These are phyloP conservation scores for Rhingia rostrata DNA, from an alignment of 2,888 invertebrate species.

Conservation along the genomic window DNA sequence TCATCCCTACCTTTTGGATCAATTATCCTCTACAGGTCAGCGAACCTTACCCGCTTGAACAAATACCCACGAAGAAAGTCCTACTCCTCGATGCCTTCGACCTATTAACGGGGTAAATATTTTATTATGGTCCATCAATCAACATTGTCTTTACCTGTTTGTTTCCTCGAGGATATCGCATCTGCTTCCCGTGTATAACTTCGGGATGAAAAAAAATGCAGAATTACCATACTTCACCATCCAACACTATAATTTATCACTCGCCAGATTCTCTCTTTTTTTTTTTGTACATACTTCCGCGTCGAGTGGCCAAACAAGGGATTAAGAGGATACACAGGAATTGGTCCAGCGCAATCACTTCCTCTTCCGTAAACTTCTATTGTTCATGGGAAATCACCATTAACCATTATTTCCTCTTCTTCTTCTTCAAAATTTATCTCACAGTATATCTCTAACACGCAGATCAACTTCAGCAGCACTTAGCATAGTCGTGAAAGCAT, in stretches of 20 bases:
- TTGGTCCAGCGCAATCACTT: slow-evolving; percentile 71
- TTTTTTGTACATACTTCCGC: slow-evolving; percentile 42
- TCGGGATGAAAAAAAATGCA: background rate
- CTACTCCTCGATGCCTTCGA: too few relatives aligned
- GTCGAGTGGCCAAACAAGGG: background rate
- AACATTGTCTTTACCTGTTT: too few relatives aligned
- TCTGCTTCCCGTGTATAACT: slow-evolving; percentile 33
- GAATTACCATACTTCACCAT: slow-evolving; percentile 23
- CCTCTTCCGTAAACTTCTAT: slow-evolving; percentile 58
- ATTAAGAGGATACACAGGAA: slow-evolving; percentile 5
- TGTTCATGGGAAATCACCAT: slow-evolving; percentile 50
- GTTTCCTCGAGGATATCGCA: background rate
- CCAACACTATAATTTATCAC: slow-evolving; percentile 56
- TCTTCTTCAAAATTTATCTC: slow-evolving; percentile 32
- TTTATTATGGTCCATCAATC: too few relatives aligned
- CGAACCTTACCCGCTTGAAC: too few relatives aligned
- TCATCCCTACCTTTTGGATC: too few relatives aligned
- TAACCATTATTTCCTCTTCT: slow-evolving; percentile 48
- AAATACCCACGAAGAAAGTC: too few relatives aligned
- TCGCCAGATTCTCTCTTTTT: slow-evolving; percentile 34
- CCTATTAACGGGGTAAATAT: too few relatives aligned
- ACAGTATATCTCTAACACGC: slow-evolving; percentile 69
- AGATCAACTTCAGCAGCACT: slow-evolving; percentile 52
- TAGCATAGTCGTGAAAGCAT: slow-evolving; percentile 30
- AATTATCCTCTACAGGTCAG: too few relatives aligned